Conservation (phyloP, 1,140 invertebrate genomes). For the Drosophila simulans region DNA sequence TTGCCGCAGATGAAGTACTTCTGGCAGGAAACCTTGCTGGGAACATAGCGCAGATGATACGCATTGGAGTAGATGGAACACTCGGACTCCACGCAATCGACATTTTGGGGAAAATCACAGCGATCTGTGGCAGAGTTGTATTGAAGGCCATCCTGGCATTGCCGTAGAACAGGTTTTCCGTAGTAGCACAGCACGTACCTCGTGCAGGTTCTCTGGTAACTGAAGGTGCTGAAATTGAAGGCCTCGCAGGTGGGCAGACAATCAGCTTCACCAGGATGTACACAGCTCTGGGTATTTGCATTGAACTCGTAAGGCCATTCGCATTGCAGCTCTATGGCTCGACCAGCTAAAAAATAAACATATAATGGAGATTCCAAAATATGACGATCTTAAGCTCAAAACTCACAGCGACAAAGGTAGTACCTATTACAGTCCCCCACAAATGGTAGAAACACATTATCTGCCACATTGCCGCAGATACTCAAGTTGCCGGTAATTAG, state of each 20-base stretch:
- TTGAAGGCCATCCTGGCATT: conserved; percentile 69
- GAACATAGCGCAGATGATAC: conserved; percentile 57
- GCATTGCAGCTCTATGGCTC: conserved; percentile 46
- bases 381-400: neutral
- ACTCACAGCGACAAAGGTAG: conserved; percentile 61
- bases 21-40: conserved; percentile 65
- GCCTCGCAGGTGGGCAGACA: conserved; percentile 49
- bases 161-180: conserved; percentile 56
- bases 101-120: conserved; percentile 71
- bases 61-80: conserved; percentile 59
- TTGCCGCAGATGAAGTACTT: conserved; percentile 71
- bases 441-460: conserved; percentile 63
- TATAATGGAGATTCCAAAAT: neutral
- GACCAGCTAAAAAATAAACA: conserved; percentile 28
- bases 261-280: neutral
- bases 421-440: conserved; percentile 64
- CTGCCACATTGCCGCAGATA: conserved; percentile 53
- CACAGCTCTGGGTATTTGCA: conserved; percentile 57
- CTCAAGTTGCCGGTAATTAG: conserved; percentile 43
- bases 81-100: conserved; percentile 77
- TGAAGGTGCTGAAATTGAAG: conserved; percentile 42
- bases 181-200: conserved; percentile 77
- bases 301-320: conserved; percentile 43
- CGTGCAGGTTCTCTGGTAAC: conserved; percentile 74
- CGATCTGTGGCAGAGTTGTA: conserved; percentile 74